phyloP scores from a whole-genome alignment of 2,113 vertebrate genomes.

The Esox niger region DNA sequence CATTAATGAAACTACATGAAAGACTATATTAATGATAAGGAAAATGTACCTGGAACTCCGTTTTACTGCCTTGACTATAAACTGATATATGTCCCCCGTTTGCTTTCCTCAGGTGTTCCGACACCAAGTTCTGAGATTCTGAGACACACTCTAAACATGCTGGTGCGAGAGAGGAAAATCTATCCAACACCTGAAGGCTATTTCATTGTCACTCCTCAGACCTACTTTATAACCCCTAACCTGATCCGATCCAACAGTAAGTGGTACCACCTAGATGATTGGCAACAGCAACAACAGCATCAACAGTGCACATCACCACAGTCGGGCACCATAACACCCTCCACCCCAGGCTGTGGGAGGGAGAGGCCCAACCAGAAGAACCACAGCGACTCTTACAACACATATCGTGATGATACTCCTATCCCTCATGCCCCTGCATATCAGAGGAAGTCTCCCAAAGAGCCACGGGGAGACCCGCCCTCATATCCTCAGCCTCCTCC shows the following conservation, averaged over 20 bases:
- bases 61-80: no score
- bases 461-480: constrained; percentile 85
- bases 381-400: constrained; percentile 92
- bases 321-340: constrained; percentile 86
- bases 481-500: constrained; percentile 75
- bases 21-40: no score
- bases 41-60: not conserved
- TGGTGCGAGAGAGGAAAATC: constrained; percentile 98
- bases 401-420: constrained; percentile 87
- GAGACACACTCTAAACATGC: constrained; percentile 93
- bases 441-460: constrained; percentile 90
- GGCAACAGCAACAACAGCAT: constrained; percentile 81
- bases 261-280: constrained; percentile 99
- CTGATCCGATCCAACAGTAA: constrained; percentile 83
- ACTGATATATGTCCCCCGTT: not conserved
- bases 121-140: constrained; percentile 97
- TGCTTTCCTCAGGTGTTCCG: constrained; percentile 83
- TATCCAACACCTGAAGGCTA: constrained; percentile 98
- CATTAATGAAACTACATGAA: no score
- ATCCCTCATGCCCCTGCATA: constrained; percentile 85
- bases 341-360: constrained; percentile 88
- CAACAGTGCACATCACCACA: constrained; percentile 92
- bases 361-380: constrained; percentile 90
- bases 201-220: constrained; percentile 98
- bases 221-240: constrained; percentile 98